Conservation (phyloP, 2,888 invertebrate genomes). For the Torymus auratus region DNA sequence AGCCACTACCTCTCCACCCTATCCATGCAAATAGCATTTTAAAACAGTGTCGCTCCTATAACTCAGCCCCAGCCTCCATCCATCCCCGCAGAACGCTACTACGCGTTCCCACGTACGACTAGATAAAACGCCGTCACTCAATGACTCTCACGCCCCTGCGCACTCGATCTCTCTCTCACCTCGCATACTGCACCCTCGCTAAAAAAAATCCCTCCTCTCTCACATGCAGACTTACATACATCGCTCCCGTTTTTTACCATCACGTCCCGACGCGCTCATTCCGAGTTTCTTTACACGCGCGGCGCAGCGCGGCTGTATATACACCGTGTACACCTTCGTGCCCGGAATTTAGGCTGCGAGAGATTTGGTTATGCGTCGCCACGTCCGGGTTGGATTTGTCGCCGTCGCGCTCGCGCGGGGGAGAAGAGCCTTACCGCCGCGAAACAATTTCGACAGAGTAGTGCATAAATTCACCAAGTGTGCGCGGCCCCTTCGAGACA, state of each 20-base stretch:
- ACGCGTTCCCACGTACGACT: no score
- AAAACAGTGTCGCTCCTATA: no score
- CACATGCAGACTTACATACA: no score
- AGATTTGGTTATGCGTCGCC: constrained; percentile 73
- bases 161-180: constrained; percentile 44
- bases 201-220: no score
- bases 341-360: constrained; percentile 61
- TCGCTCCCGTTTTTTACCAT: no score
- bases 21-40: no score
- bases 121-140: no score
- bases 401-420: constrained; percentile 65
- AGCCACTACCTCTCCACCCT: no score
- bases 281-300: constrained; percentile 61
- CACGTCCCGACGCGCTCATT: no score
- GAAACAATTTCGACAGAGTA: constrained; percentile 37
- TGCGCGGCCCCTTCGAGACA: neutral
- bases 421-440: neutral
- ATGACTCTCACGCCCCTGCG: no score
- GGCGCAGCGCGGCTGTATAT: constrained; percentile 4
- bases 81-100: neutral
- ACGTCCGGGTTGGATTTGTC: constrained; percentile 74
- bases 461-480: constrained; percentile 19
- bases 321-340: constrained; percentile 61
- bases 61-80: neutral
- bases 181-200: no score